Base-by-base conservation (phyloP, 2,888 invertebrate species). In the Cerceris ruficornis region DNA sequence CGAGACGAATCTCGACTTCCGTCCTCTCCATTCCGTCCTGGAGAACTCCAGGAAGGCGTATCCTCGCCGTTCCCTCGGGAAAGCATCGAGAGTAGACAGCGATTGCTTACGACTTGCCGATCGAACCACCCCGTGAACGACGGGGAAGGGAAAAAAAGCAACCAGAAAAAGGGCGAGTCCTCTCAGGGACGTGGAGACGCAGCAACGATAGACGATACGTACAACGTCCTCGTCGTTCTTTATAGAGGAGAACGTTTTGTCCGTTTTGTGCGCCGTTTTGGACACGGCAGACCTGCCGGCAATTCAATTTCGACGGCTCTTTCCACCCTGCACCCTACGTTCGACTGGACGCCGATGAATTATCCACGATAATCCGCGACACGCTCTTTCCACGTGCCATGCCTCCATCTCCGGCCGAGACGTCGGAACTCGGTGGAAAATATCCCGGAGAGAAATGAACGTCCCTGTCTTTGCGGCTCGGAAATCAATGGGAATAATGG, bases 51-150 rank as follows among this genome's bases (percentile, higher is more conserved):
- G 52, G 57, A 61, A 73, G 66, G 61, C 66, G 75, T 79, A 73
- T 79, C 72, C 67, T 42, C 50, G 28, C 28, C 58, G 64, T n/a
- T 79, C 73, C 68, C 78, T n/a, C 2, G 69, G 67, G 80, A 79
- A 9, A 14, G 6, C n/a, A 9, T 68, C 43, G 28, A 61, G 68
- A 64, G 66, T 43, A 79, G 68, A 69, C 77, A 69, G 58, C 65
- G 72, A 77, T 77, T 79, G 77, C 79, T 73, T 73, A 60, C 65
- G 71, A 79, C 67, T 66, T 69, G 39, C 54, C 54, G 65, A 65
- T 65, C 65, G 65, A 65, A 55, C 42, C 65, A n/a, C 42, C 65
- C 62, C 57, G 43, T 57, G 54, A 46, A 39, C 42, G 52, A 54
- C 14, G 7, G 42, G 54, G 39, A 61, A 43, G 52, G 61, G n/a